phyloP scores from a whole-genome alignment of 2,113 vertebrate species.

The Ceyx cyanopectus region DNA sequence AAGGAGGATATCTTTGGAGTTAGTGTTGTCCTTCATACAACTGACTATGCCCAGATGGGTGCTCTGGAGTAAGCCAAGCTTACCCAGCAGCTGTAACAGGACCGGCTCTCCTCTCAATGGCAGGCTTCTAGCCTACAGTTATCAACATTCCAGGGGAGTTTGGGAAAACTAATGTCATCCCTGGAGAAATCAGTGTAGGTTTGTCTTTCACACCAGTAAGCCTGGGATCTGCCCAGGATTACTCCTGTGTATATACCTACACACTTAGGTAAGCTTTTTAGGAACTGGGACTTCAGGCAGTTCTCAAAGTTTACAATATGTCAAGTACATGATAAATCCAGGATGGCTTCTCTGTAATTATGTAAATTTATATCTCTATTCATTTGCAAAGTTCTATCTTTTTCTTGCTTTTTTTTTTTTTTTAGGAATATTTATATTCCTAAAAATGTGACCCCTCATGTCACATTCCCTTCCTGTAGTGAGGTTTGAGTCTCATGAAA shows the following conservation, averaged over 20 bases:
- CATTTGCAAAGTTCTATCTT: neutral
- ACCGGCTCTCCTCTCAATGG: neutral
- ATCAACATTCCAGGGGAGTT: neutral
- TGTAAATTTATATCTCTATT: neutral
- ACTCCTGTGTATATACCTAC: neutral
- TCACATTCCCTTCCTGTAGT: neutral
- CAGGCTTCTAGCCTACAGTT: neutral
- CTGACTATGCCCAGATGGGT: neutral
- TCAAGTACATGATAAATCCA: constrained; percentile 72
- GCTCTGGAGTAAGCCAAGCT: neutral
- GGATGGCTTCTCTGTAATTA: constrained; percentile 67
- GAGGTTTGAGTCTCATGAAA: neutral
- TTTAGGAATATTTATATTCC: neutral
- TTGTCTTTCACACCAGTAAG: neutral
- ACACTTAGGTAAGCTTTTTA: neutral
- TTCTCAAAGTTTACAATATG: neutral
- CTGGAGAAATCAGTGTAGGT: constrained; percentile 2
- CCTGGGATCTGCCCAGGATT: neutral
- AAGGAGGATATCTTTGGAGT: neutral
- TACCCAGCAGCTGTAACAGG: neutral
- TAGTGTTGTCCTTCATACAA: neutral
- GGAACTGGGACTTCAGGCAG: neutral
- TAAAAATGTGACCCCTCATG: too few species aligned
- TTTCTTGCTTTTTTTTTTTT: neutral
- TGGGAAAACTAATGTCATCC: neutral